These are phyloP conservation scores for Melipona quadrifasciata DNA, from an alignment of 1,140 invertebrate genomes.

Conservation along the genomic window DNA sequence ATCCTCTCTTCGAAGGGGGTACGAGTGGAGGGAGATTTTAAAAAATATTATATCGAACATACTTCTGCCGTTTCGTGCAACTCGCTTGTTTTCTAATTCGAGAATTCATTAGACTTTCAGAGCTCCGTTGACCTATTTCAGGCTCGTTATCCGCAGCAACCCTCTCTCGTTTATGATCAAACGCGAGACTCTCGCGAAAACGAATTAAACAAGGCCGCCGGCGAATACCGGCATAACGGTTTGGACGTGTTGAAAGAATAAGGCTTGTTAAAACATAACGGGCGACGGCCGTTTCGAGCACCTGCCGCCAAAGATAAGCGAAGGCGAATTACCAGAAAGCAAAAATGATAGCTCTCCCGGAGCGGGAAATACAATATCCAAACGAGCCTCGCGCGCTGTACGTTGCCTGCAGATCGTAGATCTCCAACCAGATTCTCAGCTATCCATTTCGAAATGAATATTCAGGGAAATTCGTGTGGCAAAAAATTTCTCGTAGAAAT, in stretches of 20 bases:
- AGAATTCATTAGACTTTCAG: background rate
- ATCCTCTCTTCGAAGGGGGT: background rate
- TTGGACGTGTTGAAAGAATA: slow-evolving; percentile 4
- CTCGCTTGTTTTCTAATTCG: background rate
- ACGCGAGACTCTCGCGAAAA: background rate
- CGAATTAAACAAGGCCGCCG: background rate
- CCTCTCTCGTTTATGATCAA: background rate
- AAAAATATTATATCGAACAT: background rate
- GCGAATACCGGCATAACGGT: background rate
- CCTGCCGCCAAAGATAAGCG: background rate
- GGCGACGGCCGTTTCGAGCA: background rate
- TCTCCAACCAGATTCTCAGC: too few species aligned
- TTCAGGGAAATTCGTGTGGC: background rate
- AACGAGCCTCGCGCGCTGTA: background rate
- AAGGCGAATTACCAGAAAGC: background rate
- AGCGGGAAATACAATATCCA: background rate
- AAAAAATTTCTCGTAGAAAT: background rate
- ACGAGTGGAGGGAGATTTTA: background rate
- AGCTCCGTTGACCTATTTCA: background rate
- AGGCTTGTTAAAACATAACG: slow-evolving; percentile 15
- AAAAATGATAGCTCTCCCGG: slow-evolving; percentile 14
- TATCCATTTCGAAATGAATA: background rate
- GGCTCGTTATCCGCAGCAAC: background rate
- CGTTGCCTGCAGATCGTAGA: background rate
- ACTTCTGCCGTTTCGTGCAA: background rate